Conservation (phyloP, 1,140 invertebrate species). For the Arctopsyche grandis region DNA sequence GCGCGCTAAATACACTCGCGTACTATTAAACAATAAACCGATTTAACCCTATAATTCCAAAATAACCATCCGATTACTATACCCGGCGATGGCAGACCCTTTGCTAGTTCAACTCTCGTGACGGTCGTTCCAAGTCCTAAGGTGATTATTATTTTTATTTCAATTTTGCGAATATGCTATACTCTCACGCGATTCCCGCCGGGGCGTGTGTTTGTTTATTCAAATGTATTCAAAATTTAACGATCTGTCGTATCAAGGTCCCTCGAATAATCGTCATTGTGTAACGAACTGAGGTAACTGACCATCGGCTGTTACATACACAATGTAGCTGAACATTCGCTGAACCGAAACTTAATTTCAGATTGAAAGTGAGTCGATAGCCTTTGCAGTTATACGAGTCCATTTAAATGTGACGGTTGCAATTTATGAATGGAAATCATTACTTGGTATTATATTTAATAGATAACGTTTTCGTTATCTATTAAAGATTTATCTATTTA, state of each 20-base stretch:
- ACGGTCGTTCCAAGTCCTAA: no score
- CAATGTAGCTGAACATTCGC: no score
- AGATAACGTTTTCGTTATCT: no score
- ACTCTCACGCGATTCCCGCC: conserved; percentile 1
- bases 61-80: not conserved
- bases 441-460: no score
- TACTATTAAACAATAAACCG: not conserved
- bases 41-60: not conserved
- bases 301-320: not conserved
- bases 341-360: no score
- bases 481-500: no score
- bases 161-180: not conserved
- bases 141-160: not conserved
- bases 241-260: conserved; percentile 18
- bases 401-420: no score
- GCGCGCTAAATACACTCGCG: conserved; percentile 6
- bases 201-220: not conserved
- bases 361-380: no score
- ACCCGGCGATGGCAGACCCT: no score
- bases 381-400: no score
- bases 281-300: not conserved
- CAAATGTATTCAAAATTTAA: conserved; percentile 22
- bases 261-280: not conserved
- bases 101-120: no score
- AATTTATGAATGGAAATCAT: no score